Base-by-base conservation (phyloP, 2,113 vertebrate genomes). In the Hippoglossus stenolepis region DNA sequence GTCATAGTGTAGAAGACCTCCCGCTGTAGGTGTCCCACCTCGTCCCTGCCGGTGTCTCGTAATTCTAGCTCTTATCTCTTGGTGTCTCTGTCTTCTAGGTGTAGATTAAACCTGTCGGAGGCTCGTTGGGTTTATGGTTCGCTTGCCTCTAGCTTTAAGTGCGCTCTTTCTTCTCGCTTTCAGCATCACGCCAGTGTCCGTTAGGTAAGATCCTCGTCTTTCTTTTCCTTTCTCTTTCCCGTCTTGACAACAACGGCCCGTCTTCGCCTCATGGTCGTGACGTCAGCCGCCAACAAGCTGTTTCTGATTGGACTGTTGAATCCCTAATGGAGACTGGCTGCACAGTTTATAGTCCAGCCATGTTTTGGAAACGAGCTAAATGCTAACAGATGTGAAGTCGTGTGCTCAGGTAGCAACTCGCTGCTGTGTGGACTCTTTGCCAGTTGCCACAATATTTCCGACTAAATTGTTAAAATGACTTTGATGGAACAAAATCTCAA, bases 11-110 rank as follows among this genome's bases (percentile, higher is more conserved):
- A 67, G 12, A 26, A 67, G 12, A 26, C 65, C 18, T 66, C 63
- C 51, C 5, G 51, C 79, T 17, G 63, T 69, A 76, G 61, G 58
- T 72, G 67, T 45, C 58, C 66, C 69, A 13, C 66, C 59, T 65
- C 0, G 12, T 73, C 84, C 75, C 40, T 43, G 57, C 80, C 66
- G 31, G 69, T 72, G 82, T 91, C 62, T 81, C 69, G 75, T 83
- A 65, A 43, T 77, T 79, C 21, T 87, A 85, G 82, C 80, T 85
- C 72, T 83, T 75, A 35, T 83, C 90, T 77, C 78, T 85, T 38
- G 57, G 35, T 89, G 90, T 91, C 51, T 86, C 79, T 60, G 86
- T 88, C 85, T 53, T 70, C 71, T 88, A 82, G 87, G 84, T 69
- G 80, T 85, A 82, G 79, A 70, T 35, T 18, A 69, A 80, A 81